Evolutionary conservation across 2,797 vertebrate species (phyloP).

Genomic region (Gallinago nigripennis): DNA sequence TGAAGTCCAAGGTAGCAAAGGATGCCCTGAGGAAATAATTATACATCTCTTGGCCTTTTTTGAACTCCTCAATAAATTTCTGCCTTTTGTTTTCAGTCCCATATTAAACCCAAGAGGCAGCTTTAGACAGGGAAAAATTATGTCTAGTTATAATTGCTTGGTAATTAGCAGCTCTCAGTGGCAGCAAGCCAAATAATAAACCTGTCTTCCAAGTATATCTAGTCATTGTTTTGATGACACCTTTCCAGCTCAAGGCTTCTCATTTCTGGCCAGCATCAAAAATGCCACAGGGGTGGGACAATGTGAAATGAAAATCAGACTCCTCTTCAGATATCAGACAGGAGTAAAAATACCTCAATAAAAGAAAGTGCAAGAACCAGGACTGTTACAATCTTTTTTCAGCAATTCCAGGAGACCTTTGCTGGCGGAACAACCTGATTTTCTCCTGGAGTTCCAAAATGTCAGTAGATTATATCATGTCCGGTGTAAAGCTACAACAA

Average conservation of each 20-base stretch:
- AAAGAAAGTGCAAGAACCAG: background rate
- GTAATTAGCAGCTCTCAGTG: constrained; percentile 15
- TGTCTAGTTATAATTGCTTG: constrained; percentile 23
- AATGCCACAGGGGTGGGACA: background rate
- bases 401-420: background rate
- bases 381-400: constrained; percentile 2
- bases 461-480: background rate
- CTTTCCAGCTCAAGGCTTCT: constrained; percentile 32
- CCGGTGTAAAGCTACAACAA: background rate
- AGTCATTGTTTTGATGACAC: constrained; percentile 46
- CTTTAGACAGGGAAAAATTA: constrained; percentile 13
- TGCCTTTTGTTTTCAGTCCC: constrained; percentile 25
- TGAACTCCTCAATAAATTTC: background rate
- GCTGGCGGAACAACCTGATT: background rate
- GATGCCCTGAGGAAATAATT: constrained; percentile 31
- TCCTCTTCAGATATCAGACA: background rate
- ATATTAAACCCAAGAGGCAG: constrained; percentile 24
- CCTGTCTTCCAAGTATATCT: constrained; percentile 24
- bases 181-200: constrained; percentile 50
- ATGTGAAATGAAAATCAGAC: background rate
- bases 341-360: constrained; percentile 6
- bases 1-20: constrained; percentile 23
- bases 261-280: background rate
- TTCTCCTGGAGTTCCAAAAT: constrained; percentile 15
- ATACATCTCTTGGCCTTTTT: background rate